phyloP scores from a whole-genome alignment of 2,797 vertebrate species.

The Lates japonicus region DNA sequence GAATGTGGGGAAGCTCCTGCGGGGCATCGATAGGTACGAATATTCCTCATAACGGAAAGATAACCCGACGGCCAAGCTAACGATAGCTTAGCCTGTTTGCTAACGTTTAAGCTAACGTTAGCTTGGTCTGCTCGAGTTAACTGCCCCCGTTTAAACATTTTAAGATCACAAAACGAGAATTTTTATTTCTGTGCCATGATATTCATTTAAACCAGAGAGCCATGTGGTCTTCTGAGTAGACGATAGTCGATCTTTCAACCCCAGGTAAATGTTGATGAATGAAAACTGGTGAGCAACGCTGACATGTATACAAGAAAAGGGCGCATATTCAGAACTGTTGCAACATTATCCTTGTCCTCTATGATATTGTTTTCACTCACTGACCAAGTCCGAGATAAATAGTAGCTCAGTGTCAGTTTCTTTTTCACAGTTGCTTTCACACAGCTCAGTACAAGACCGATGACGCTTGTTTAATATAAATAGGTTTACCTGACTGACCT shows the following conservation, averaged over 20 bases:
- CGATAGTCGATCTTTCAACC: too few relatives aligned
- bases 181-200: too few relatives aligned
- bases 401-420: too few relatives aligned
- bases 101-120: slow-evolving; percentile 41
- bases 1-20: slow-evolving; percentile 92
- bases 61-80: background rate
- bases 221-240: background rate
- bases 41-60: accelerated
- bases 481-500: background rate
- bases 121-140: background rate
- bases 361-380: too few relatives aligned
- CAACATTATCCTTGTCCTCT: too few relatives aligned
- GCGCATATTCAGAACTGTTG: too few relatives aligned
- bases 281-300: too few relatives aligned
- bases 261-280: too few relatives aligned
- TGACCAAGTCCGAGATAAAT: too few relatives aligned
- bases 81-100: slow-evolving; percentile 31
- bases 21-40: slow-evolving; percentile 94
- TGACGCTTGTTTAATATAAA: background rate
- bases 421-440: background rate
- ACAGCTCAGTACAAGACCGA: too few relatives aligned
- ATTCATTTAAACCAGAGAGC: background rate
- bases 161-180: background rate
- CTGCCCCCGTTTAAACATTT: background rate
- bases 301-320: too few relatives aligned